phyloP scores from a whole-genome alignment of 2,888 invertebrate species.

The Scrobipalpa costella region DNA sequence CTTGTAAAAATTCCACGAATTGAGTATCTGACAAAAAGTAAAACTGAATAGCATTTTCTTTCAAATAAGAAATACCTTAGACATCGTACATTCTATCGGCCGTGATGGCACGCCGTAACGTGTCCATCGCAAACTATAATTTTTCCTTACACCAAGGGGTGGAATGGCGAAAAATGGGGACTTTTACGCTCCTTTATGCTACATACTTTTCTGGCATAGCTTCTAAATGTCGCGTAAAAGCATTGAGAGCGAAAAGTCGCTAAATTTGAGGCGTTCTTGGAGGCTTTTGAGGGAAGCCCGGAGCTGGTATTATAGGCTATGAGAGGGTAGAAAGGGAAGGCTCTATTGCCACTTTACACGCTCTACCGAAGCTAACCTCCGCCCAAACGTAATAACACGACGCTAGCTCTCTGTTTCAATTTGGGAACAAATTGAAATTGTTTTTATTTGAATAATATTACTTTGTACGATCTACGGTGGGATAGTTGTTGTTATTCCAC shows the following conservation, averaged over 20 bases:
- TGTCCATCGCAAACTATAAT: constrained; percentile 59
- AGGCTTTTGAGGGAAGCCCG: constrained; percentile 77
- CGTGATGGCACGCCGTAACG: constrained; percentile 44
- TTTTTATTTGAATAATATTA: constrained; percentile 79
- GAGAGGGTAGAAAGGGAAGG: constrained; percentile 74
- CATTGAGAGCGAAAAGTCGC: constrained; percentile 77
- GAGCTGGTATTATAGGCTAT: constrained; percentile 77
- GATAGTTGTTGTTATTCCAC: constrained; percentile 20
- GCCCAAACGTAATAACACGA: constrained; percentile 78
- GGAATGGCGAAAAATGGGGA: constrained; percentile 48
- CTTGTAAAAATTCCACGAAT: too few relatives aligned
- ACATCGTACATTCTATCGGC: constrained; percentile 51
- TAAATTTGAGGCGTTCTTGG: constrained; percentile 76
- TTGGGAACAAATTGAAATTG: constrained; percentile 82
- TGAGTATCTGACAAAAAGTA: not conserved
- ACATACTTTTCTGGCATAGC: constrained; percentile 44
- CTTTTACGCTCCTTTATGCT: constrained; percentile 35
- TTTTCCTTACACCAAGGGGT: constrained; percentile 51
- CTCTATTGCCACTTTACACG: constrained; percentile 79
- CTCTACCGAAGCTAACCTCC: constrained; percentile 77
- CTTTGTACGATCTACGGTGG: constrained; percentile 21
- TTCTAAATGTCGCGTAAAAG: constrained; percentile 73
- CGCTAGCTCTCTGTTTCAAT: constrained; percentile 80
- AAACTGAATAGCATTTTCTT: constrained; percentile 44
- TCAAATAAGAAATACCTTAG: constrained; percentile 66